Evolutionary conservation across 2,113 vertebrate genomes (phyloP).

Genomic region (Aplodontia rufa): DNA sequence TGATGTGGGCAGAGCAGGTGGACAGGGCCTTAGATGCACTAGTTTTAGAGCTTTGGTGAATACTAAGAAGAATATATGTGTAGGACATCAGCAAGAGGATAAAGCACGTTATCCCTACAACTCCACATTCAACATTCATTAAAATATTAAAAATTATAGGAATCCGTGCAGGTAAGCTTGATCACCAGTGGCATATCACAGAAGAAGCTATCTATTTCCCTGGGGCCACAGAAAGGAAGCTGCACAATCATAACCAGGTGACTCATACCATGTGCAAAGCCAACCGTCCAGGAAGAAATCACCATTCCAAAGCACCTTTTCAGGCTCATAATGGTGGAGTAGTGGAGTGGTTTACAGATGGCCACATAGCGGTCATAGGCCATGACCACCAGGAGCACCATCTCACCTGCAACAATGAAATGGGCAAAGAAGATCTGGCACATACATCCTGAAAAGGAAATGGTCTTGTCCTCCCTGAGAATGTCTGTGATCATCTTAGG

Average conservation of each 20-base stretch:
- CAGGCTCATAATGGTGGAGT: conserved; percentile 64
- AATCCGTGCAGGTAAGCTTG: conserved; percentile 58
- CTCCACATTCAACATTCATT: conserved; percentile 54
- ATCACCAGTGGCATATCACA: conserved; percentile 65
- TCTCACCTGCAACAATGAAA: conserved; percentile 58
- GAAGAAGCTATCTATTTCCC: conserved; percentile 53
- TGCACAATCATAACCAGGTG: conserved; percentile 40
- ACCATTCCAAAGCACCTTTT: conserved; percentile 27
- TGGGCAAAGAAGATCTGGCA: conserved; percentile 66
- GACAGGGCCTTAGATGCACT: conserved; percentile 57
- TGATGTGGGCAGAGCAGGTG: conserved; percentile 65
- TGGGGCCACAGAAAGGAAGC: conserved; percentile 17
- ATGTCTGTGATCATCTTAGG: conserved; percentile 61
- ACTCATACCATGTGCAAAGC: conserved; percentile 52
- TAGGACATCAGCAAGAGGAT: conserved; percentile 62
- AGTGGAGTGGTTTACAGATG: conserved; percentile 76
- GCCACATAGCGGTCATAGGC: conserved; percentile 78
- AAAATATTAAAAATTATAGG: conserved; percentile 26
- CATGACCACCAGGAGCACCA: conserved; percentile 69
- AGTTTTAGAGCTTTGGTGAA: background rate
- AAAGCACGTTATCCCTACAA: conserved; percentile 58
- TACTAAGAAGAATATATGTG: conserved; percentile 48
- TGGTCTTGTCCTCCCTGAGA: conserved; percentile 43
- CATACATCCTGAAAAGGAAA: conserved; percentile 67
- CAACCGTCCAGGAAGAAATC: conserved; percentile 25